Percentiles rank a stretch among this genome's conserved stretches.
These are phyloP conservation scores for Glossophaga mutica DNA, from an alignment of 2,797 vertebrate species.

Conservation along the genomic window DNA sequence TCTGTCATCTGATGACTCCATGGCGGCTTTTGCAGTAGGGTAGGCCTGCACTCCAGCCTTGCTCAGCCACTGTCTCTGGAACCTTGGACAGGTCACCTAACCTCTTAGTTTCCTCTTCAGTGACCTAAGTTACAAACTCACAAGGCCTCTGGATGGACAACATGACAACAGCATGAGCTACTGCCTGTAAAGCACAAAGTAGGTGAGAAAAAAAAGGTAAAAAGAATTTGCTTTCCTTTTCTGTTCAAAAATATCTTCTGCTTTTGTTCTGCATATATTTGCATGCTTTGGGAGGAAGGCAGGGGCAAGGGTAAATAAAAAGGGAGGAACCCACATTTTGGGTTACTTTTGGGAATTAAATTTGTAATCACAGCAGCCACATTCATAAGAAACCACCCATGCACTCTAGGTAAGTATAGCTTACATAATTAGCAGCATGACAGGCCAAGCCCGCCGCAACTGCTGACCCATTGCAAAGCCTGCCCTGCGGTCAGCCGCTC, in stretches of 20 bases:
- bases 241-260: neutral
- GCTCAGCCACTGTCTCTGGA: neutral
- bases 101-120: neutral
- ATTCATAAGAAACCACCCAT: slow-evolving; percentile 53
- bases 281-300: neutral
- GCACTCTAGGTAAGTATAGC: slow-evolving; percentile 67
- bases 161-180: neutral
- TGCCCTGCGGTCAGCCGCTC: slow-evolving; percentile 36
- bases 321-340: neutral
- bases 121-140: neutral
- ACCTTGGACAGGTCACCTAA: neutral
- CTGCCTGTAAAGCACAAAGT: neutral
- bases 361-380: slow-evolving; percentile 49
- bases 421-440: slow-evolving; percentile 62
- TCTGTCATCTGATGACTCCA: neutral
- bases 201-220: neutral
- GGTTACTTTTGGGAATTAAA: slow-evolving; percentile 52
- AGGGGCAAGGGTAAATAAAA: neutral
- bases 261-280: neutral
- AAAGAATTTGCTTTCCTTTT: neutral
- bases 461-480: slow-evolving; percentile 61
- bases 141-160: neutral
- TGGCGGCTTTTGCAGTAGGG: neutral
- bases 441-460: slow-evolving; percentile 68
- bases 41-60: neutral